Conservation (phyloP, 2,797 vertebrate genomes). For the Pseudomugil tenellus region DNA sequence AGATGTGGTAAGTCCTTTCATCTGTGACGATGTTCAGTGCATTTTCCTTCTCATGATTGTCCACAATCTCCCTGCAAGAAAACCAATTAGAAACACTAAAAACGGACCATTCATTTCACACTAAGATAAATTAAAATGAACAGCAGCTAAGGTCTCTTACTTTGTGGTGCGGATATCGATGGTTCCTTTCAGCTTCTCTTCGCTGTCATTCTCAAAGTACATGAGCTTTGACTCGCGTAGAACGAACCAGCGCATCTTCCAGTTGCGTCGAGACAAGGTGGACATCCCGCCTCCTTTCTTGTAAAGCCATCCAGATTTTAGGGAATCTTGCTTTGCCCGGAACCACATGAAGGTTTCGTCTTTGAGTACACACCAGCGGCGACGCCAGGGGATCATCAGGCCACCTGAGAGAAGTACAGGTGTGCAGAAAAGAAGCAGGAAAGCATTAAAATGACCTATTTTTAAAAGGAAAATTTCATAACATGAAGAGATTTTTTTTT, state of each 20-base stretch:
- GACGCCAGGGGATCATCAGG: conserved; percentile 92
- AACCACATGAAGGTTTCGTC: conserved; percentile 97
- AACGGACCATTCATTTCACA: not conserved
- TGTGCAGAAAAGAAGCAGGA: not conserved
- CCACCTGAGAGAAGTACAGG: conserved; percentile 79
- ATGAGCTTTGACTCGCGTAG: conserved; percentile 90
- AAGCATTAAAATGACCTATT: not conserved
- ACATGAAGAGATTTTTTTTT: not conserved
- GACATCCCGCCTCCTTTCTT: conserved; percentile 94
- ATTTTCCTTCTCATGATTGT: conserved; percentile 95
- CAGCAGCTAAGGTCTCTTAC: conserved; percentile 73
- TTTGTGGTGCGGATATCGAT: conserved; percentile 88
- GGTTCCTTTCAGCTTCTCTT: conserved; percentile 92
- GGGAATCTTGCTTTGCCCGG: conserved; percentile 91
- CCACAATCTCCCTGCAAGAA: conserved; percentile 88
- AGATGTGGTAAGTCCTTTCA: conserved; percentile 92
- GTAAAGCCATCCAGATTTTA: conserved; percentile 93
- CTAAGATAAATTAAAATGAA: not conserved
- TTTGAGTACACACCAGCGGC: conserved; percentile 93
- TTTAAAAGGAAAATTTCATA: conserved; percentile 2
- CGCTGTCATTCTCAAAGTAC: conserved; percentile 93
- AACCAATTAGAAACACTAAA: not conserved
- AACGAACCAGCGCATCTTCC: conserved; percentile 96
- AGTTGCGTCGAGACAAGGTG: conserved; percentile 91
- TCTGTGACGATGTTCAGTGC: conserved; percentile 91